Base-by-base conservation (phyloP, 2,888 invertebrate genomes). In the Acleris literana region DNA sequence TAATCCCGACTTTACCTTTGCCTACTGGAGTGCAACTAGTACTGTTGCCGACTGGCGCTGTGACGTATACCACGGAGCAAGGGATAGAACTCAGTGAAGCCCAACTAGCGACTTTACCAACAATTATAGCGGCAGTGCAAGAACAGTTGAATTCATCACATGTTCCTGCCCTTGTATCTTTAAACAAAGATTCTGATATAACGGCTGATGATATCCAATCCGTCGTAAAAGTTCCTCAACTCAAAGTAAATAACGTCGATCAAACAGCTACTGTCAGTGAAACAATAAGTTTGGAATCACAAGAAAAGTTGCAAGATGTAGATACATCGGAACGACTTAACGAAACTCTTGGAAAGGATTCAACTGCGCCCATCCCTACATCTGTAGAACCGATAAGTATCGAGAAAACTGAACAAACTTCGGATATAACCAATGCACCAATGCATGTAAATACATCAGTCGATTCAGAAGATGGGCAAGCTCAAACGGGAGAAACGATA, bases 111-210 rank as follows among this genome's bases (percentile, higher is more conserved):
- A 18, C 63, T 6, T 46, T 86, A 55, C 82, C 85, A 3, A 59
- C 56, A 3, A 73, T 86, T 3, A 63, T 86, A 63, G 64, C 70
- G 17, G 67, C 76, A n/a, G 71, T 87, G 6, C 78, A 82, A 70
- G 59, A 76, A 60, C 76, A 83, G 44, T 70, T 87, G 55, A 63
- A 65, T 44, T 16, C 59, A 5, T 22, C 71, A 43, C 60, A 66
- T 3, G n/a, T 82, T 53, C 83, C 85, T 2, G n/a, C 54, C 2
- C 3, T 25, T 1, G 22, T 9, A 44, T 5, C 56, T n/a, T 11
- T 25, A 6, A 25, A 22, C 13, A 57, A 13, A 43, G n/a, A 11
- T 17, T 1, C n/a, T 5, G 5, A 16, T 46, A 22, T 46, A 22
- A 44, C n/a, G 11, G 16, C 33, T 5, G 33, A 5, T 22, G 22